Base-by-base conservation (phyloP, 2,113 vertebrate genomes). In the Urocynchramus pylzowi region DNA sequence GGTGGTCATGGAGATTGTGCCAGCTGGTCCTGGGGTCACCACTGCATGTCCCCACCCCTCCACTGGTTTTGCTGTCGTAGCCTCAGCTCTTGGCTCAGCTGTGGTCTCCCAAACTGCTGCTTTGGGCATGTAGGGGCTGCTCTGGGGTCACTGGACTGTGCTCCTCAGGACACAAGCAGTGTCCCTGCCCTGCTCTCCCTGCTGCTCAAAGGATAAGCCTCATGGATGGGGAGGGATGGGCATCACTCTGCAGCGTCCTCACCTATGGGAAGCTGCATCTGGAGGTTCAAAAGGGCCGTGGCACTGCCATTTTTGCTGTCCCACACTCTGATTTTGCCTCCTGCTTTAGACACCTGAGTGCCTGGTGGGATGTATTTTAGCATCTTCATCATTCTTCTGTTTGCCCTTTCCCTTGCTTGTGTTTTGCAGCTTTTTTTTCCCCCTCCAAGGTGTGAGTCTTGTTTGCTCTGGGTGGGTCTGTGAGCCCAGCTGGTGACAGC, bases 31-130 rank as follows among this genome's bases (percentile, higher is more conserved):
- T 37, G 80, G 77, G 35, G 28, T 71, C 5, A 1, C 57, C 41
- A 2, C 37, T 44, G 22, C 22, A 0, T 0, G 1, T 26, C 22
- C 16, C 54, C 41, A 24, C 21, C 41, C 11, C 12, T 49, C 28
- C 37, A 0, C n/a, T 8, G 16, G 57, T 24, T 64, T 56, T 68
- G 61, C 44, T 70, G 57, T 20, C 49, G 2, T 2, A 19, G 22
- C 26, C 52, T 83, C 0, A 0, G 16, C 79, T 45, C 49, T 24
- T 12, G 12, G 23, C 15, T 24, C 30, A 23, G 42, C 49, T 16
- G 15, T 67, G 57, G 3, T 5, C 23, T 18, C 56, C 47, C 50
- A 44, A 50, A 81, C 75, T 33, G 35, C 39, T 21, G 39, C 64
- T 84, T 9, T 50, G 91, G 56, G 45, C 7, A 1, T 0, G 1